Base-by-base conservation (phyloP, 64 coral and sea anemone species). In the Anthopleura sola region DNA sequence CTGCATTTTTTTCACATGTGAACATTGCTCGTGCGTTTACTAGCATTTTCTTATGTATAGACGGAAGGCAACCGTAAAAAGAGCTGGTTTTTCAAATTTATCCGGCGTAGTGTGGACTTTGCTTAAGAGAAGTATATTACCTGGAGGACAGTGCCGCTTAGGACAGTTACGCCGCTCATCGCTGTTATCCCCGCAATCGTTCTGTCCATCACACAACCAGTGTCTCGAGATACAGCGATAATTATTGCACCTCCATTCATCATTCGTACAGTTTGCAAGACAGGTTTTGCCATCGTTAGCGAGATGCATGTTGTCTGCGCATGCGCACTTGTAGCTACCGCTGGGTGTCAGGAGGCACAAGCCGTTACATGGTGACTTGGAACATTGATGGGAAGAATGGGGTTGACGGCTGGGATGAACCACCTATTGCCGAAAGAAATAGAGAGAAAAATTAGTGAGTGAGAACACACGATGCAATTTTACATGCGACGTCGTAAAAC, bases 181-280 rank as follows among this genome's bases (percentile, higher is more conserved):
- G 68, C 87, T 90, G 1, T 80, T 80, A 88, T 99, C 97, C 1
- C 92, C 93, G 88, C 97, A 99, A 23, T 99, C 97, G 87, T 94
- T 87, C 39, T 94, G 89, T 29, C 93, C 97, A 85, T 99, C 97
- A 85, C 97, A 99, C 14, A n/a, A 40, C 97, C 97, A 99, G 68
- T 90, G 19, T 0, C 86, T 75, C 5, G 89, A 84, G 39, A 99
- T 89, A 80, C 97, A 99, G 18, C 83, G 87, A 74, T 92, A 86
- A 34, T 94, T 99, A 0, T 49, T 78, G 39, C 92, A 94, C 17
- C 85, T 54, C 26, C 91, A 89, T 29, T 94, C 89, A 37, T 85
- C 91, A 80, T 90, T 94, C 3, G 55, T 92, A 58, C 97, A 99
- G 74, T 94, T 89, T 37, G 90, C 87, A 2, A 94, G 74, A 26